A percentile compares a stretch with the other conserved stretches of the same genome.
Evolutionary conservation across 2,113 vertebrate species (phyloP).

Genomic region (Corapipo altera): DNA sequence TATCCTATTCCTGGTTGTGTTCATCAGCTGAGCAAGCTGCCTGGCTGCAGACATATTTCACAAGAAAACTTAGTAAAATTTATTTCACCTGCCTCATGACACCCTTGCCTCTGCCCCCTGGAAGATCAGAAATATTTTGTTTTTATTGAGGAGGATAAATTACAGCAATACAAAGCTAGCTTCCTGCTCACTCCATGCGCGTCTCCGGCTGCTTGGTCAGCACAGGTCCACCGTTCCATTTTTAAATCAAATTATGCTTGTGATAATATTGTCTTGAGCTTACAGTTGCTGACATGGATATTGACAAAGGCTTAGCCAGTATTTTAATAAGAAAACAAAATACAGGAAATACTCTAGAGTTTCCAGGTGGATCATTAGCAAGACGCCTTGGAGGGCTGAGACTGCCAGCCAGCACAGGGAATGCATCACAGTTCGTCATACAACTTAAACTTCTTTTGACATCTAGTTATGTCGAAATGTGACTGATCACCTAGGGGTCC

Average conservation of each 20-base stretch:
- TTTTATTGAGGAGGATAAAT: slow-evolving; percentile 47
- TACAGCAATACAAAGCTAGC: background rate
- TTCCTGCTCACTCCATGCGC: background rate
- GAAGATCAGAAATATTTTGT: background rate
- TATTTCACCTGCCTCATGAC: background rate
- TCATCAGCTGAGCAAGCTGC: background rate
- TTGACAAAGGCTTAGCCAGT: slow-evolving; percentile 91
- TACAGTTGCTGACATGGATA: slow-evolving; percentile 87
- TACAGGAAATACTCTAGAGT: slow-evolving; percentile 81
- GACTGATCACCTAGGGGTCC: slow-evolving; percentile 87
- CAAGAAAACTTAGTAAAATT: background rate
- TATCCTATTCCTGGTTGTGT: background rate
- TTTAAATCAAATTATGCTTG: slow-evolving; percentile 91
- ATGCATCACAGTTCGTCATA: slow-evolving; percentile 77
- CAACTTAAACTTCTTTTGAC: slow-evolving; percentile 85
- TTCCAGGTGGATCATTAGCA: slow-evolving; percentile 89
- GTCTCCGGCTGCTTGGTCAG: slow-evolving; percentile 76
- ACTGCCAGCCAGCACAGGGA: slow-evolving; percentile 68
- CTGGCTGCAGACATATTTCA: background rate
- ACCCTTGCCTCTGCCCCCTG: background rate
- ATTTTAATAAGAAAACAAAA: slow-evolving; percentile 99
- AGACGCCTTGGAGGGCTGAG: slow-evolving; percentile 76
- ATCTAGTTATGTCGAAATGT: slow-evolving; percentile 85
- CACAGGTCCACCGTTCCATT: slow-evolving; percentile 78
- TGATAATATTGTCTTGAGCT: slow-evolving; percentile 91